Percentiles rank a stretch among this genome's conserved stretches.
phyloP scores from a whole-genome alignment of 1,140 invertebrate genomes.

The Helicoverpa armigera region DNA sequence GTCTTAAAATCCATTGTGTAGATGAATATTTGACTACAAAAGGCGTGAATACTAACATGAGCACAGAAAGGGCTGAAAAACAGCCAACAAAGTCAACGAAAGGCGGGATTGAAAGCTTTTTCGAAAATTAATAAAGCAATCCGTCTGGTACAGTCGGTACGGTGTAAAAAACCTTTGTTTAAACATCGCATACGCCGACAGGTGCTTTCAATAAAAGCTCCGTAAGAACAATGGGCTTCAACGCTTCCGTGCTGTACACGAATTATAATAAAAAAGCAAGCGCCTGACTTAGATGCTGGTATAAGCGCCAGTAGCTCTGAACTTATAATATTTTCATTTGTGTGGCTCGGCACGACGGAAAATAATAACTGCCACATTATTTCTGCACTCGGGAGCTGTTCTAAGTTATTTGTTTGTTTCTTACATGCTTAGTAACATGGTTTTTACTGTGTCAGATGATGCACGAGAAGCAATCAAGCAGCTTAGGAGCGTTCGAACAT shows the following conservation, averaged over 20 bases:
- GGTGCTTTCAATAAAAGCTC: too few species aligned
- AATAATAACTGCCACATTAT: slow-evolving; percentile 6
- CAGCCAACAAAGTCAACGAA: too few species aligned
- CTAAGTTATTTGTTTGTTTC: neutral
- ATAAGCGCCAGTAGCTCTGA: too few species aligned
- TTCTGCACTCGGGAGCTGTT: neutral
- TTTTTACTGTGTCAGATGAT: neutral
- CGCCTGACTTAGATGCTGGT: too few species aligned
- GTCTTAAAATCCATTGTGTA: neutral
- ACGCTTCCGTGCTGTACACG: neutral
- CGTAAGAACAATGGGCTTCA: neutral
- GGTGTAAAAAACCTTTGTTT: neutral
- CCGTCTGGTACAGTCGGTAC: too few species aligned
- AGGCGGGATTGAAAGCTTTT: too few species aligned
- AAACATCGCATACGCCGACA: neutral
- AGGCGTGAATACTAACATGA: too few species aligned
- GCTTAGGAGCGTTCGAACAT: neutral
- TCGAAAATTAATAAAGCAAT: too few species aligned
- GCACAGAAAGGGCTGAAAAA: too few species aligned
- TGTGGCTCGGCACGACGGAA: neutral
- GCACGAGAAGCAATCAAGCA: neutral
- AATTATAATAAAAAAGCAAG: neutral
- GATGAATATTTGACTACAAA: too few species aligned
- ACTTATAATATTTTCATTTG: neutral
- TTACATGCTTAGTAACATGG: neutral